Evolutionary conservation across 2,797 vertebrate species (phyloP).

Genomic region (Rallus crepitans): DNA sequence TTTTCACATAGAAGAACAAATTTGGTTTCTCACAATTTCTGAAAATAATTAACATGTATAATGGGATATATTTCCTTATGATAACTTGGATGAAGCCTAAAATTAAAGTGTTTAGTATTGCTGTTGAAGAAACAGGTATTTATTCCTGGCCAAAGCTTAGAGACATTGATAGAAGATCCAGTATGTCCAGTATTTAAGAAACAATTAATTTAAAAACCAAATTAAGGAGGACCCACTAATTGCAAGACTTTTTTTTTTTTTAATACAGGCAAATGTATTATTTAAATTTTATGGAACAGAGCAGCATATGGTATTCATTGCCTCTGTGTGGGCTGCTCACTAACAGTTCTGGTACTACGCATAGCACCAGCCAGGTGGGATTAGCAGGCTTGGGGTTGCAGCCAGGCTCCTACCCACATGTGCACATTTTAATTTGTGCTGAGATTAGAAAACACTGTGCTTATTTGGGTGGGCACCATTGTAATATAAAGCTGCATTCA

Average conservation of each 20-base stretch:
- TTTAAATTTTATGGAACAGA: neutral
- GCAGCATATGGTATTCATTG: neutral
- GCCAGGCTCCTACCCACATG: neutral
- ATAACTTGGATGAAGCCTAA: neutral
- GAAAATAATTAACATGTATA: neutral
- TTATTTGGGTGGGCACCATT: neutral
- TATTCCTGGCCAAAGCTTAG: neutral
- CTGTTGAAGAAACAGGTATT: neutral
- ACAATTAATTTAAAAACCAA: constrained; percentile 1
- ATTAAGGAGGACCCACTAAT: neutral
- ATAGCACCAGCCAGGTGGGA: neutral
- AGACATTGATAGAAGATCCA: neutral
- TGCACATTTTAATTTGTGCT: neutral
- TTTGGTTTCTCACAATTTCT: neutral
- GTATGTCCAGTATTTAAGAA: neutral
- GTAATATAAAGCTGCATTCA: neutral
- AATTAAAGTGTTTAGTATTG: neutral
- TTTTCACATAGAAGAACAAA: neutral
- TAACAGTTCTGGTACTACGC: neutral
- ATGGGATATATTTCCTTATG: neutral
- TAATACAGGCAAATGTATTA: neutral
- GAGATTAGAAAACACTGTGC: neutral
- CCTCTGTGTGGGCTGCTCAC: constrained; percentile 20
- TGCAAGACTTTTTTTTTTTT: neutral
- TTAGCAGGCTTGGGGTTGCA: neutral